Percentiles rank a stretch among this genome's conserved stretches.
phyloP scores from a whole-genome alignment of 1,140 invertebrate species.

The Bradysia coprophila region DNA sequence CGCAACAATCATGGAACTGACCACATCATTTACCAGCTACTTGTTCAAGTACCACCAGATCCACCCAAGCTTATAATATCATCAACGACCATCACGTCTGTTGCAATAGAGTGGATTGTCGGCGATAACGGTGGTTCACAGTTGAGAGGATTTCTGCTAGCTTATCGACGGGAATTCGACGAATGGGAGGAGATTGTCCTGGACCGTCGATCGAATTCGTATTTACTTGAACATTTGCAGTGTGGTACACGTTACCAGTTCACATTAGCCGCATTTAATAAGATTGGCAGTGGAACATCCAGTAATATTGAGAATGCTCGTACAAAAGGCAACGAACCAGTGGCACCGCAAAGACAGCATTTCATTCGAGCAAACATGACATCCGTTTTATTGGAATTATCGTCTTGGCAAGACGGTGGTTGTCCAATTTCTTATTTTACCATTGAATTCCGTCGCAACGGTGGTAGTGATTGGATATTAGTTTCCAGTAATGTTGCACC shows the following conservation, averaged over 20 bases:
- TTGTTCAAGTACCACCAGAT: conserved; percentile 45
- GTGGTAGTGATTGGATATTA: conserved; percentile 28
- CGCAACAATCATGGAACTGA: conserved; percentile 38
- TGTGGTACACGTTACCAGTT: conserved; percentile 56
- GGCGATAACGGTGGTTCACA: conserved; percentile 42
- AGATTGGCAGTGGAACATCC: conserved; percentile 45
- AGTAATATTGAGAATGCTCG: conserved; percentile 34
- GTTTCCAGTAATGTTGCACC: conserved; percentile 30
- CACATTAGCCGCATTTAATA: conserved; percentile 46
- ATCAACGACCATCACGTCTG: conserved; percentile 41
- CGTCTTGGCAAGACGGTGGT: conserved; percentile 42
- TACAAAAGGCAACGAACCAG: conserved; percentile 39
- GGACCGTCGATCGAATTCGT: conserved; percentile 35
- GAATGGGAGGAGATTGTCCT: conserved; percentile 40
- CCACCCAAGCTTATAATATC: conserved; percentile 43
- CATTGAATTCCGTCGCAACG: conserved; percentile 35
- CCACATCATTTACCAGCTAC: conserved; percentile 36
- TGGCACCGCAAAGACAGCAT: conserved; percentile 24
- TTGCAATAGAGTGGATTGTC: conserved; percentile 46
- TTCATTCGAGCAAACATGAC: conserved; percentile 39
- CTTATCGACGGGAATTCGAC: conserved; percentile 28
- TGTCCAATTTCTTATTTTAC: conserved; percentile 43
- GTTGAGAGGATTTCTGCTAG: conserved; percentile 39
- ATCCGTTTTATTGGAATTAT: conserved; percentile 35
- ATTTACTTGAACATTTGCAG: conserved; percentile 37